Evolutionary conservation across 2,888 invertebrate genomes (phyloP).

Genomic region (Alloplasta piceator): DNA sequence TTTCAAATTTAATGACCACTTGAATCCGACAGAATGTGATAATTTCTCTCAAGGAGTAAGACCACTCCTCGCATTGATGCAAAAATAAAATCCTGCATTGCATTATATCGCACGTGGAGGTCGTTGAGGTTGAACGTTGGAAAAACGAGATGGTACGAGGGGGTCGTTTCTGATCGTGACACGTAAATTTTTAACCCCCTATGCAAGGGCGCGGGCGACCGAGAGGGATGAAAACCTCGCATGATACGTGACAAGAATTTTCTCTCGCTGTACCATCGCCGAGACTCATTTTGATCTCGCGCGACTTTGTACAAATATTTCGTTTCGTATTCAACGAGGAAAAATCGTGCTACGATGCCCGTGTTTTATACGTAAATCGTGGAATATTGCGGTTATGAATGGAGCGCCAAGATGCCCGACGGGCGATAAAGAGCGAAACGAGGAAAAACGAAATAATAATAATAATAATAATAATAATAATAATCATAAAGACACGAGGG

Average conservation of each 20-base stretch:
- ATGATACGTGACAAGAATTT: slow-evolving; percentile 50
- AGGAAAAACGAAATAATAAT: background rate
- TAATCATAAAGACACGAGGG: background rate
- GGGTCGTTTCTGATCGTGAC: slow-evolving; percentile 28
- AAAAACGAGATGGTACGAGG: background rate
- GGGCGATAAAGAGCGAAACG: slow-evolving; percentile 3
- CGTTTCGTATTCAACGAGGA: slow-evolving; percentile 18
- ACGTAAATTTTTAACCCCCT: slow-evolving; percentile 48
- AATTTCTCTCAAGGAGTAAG: slow-evolving; percentile 33
- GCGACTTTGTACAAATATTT: slow-evolving; percentile 48
- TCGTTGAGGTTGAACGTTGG: slow-evolving; percentile 5
- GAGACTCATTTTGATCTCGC: slow-evolving; percentile 5
- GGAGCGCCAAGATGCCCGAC: background rate
- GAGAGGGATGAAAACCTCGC: no score
- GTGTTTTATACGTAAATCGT: background rate
- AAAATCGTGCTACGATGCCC: background rate
- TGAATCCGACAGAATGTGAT: slow-evolving; percentile 23
- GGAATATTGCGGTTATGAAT: slow-evolving; percentile 6
- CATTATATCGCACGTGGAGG: no score
- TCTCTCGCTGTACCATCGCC: background rate
- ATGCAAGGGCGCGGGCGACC: background rate
- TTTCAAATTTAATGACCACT: slow-evolving; percentile 11
- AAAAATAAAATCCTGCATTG: background rate
- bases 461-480: background rate
- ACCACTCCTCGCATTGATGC: no score